These are phyloP conservation scores for Popillia japonica DNA, from an alignment of 1,140 invertebrate genomes.

Conservation along the genomic window DNA sequence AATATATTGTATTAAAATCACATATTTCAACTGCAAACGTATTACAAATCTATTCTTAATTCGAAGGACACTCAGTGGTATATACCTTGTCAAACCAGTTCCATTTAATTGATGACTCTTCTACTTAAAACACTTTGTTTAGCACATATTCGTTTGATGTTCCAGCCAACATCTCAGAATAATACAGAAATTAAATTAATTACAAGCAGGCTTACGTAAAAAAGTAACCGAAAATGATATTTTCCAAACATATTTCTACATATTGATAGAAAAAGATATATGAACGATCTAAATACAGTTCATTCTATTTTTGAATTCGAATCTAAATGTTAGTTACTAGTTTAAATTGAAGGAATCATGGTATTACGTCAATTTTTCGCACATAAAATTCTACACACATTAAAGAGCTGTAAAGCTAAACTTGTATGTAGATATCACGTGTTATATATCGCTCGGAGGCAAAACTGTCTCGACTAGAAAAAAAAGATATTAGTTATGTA, in stretches of 20 bases:
- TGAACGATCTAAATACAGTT: neutral
- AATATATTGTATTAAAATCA: too few species aligned
- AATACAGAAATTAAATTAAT: neutral
- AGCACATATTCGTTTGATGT: neutral
- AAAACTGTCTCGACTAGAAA: neutral
- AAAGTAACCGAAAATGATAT: neutral
- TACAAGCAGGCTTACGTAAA: neutral
- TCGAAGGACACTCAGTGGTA: neutral
- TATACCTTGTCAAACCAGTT: neutral
- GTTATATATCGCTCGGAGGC: neutral
- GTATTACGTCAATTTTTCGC: slow-evolving; percentile 15
- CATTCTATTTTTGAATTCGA: neutral
- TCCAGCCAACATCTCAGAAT: neutral
- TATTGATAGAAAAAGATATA: too few species aligned
- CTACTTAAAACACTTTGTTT: neutral
- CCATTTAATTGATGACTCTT: neutral
- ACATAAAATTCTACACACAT: neutral
- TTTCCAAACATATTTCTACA: too few species aligned
- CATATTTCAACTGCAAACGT: too few species aligned
- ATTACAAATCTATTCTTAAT: neutral
- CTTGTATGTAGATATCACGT: too few species aligned
- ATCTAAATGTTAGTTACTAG: neutral
- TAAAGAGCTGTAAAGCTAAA: too few species aligned
- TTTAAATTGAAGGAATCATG: neutral
- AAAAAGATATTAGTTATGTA: neutral